phyloP scores from a whole-genome alignment of 2,888 invertebrate species.

The Monochamus alternatus region DNA sequence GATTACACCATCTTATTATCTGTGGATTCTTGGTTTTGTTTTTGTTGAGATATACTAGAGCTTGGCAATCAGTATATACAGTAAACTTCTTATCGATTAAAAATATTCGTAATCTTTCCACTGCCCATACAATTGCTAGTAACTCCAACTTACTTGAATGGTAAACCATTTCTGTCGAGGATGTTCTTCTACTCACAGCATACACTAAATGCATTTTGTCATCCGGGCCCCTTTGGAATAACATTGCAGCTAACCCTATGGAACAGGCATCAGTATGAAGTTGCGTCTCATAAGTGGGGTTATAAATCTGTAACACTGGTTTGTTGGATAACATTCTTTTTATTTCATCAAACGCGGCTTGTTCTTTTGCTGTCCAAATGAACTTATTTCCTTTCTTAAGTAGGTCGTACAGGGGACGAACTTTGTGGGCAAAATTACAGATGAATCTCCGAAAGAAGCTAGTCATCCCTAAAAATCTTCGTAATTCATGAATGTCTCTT shows the following conservation, averaged over 20 bases:
- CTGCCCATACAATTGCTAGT: constrained; percentile 8
- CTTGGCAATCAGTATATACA: constrained; percentile 6
- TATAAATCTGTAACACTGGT: not conserved
- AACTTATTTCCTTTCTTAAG: not conserved
- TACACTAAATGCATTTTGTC: not conserved
- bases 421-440: not conserved
- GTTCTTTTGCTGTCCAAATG: not conserved
- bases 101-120: not conserved
- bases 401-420: not conserved
- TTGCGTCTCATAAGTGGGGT: not conserved
- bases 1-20: not conserved
- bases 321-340: not conserved
- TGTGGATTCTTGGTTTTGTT: not conserved
- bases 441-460: not conserved
- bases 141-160: constrained; percentile 2
- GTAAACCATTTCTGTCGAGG: not conserved
- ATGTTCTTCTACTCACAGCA: not conserved
- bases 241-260: not conserved
- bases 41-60: not conserved
- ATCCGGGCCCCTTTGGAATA: not conserved
- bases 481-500: not conserved
- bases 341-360: not conserved
- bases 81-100: constrained; percentile 2
- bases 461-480: not conserved
- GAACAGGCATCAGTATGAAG: not conserved